A percentile compares a stretch with the other conserved stretches of the same genome.
Conservation (phyloP, 2,113 vertebrate genomes). For the Zapus hudsonius region DNA sequence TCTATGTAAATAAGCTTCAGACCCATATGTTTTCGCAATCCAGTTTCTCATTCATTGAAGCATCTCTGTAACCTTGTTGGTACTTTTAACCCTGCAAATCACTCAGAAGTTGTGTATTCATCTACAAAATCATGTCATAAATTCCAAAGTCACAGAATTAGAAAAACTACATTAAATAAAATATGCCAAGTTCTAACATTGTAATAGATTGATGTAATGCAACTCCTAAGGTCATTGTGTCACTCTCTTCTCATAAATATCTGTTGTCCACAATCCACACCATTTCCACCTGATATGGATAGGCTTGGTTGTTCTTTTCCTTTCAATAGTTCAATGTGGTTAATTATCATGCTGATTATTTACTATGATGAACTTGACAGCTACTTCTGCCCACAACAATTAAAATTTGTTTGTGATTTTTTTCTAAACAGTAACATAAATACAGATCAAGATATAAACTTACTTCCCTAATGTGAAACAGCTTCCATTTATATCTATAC, state of each 20-base stretch:
- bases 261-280: background rate
- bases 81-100: background rate
- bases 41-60: background rate
- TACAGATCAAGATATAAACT: background rate
- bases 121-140: background rate
- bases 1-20: background rate
- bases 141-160: background rate
- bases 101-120: background rate
- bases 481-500: background rate
- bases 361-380: background rate
- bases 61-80: background rate
- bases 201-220: background rate
- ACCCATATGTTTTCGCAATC: background rate
- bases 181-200: background rate
- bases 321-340: background rate
- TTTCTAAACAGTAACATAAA: conserved; percentile 24
- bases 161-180: background rate
- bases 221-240: background rate
- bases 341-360: background rate
- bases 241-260: background rate
- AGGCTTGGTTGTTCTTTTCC: background rate
- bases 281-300: background rate
- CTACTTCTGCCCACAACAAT: background rate
- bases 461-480: background rate
- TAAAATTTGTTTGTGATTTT: background rate